Percentiles rank a stretch among this genome's conserved stretches.
phyloP scores from a whole-genome alignment of 1,140 invertebrate species.

The Cepaea nemoralis region DNA sequence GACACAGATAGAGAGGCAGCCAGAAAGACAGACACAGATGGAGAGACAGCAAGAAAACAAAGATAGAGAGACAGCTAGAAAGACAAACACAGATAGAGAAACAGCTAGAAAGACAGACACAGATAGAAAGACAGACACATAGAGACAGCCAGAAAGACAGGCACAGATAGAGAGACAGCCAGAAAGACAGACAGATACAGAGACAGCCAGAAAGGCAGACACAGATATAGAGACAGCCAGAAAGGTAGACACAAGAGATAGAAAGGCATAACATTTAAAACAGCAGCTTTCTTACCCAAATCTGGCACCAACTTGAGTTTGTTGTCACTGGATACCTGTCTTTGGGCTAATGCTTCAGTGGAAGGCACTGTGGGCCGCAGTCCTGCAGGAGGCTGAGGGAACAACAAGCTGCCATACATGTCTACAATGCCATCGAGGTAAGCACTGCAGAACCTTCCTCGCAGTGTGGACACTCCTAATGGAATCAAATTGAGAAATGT shows the following conservation, averaged over 20 bases:
- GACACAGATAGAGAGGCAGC: no score
- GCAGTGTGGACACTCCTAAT: conserved; percentile 81
- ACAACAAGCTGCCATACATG: conserved; percentile 57
- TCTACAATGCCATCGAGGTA: conserved; percentile 58
- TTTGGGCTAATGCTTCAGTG: conserved; percentile 32
- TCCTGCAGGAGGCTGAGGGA: conserved; percentile 47
- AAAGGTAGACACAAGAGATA: not conserved
- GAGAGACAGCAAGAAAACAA: no score
- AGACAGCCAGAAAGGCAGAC: not conserved
- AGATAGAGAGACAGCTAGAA: no score
- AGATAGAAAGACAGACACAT: no score
- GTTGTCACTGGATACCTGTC: conserved; percentile 12
- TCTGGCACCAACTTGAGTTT: conserved; percentile 2
- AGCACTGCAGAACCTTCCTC: conserved; percentile 80
- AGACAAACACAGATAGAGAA: no score
- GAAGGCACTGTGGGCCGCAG: conserved; percentile 34
- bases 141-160: no score
- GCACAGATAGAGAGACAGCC: not conserved
- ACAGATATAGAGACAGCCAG: not conserved
- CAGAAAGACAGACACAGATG: no score
- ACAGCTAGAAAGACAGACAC: no score
- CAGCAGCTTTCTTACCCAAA: not conserved
- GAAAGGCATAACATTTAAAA: not conserved
- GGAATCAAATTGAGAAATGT: not conserved
- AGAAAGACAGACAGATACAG: not conserved